Base-by-base conservation (phyloP, 1,140 invertebrate species). In the Zophobas atratus region DNA sequence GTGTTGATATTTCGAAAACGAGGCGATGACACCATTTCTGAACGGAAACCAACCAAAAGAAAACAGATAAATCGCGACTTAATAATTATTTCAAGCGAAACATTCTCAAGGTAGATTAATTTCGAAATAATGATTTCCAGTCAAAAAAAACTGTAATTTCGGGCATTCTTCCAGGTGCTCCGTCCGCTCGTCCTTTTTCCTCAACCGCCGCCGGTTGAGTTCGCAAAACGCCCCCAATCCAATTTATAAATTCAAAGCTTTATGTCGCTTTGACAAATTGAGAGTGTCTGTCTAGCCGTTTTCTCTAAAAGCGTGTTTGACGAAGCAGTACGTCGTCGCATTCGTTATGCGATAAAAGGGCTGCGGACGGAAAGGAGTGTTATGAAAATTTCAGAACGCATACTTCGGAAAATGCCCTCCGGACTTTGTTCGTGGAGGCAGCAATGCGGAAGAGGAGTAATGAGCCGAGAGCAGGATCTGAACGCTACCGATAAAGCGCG, bases 191-290 rank as follows among this genome's bases (percentile, higher is more conserved):
- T 20, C 20, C 20, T 20, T 20, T 20, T 20, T 20, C 43, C 43
- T 3, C 43, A 51, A 6, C n/a, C 6, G 2, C 49, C 4, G 2
- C 20, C 4, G 49, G 3, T 51, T 20, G 49, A 51, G 20, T 51
- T 51, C 20, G n/a, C 49, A 20, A 20, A 51, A 51, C 49, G 49
- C 49, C 49, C 49, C 49, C 49, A 67, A 67, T 67, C 60, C 60
- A 67, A 67, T 67, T 67, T 67, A 67, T 43, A 67, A 67, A 67
- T 67, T 67, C 60, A 67, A 67, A 67, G 60, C 60, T 63, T 35
- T 51, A 39, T 20, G 57, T 38, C 34, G 57, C 57, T 63, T 67
- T 67, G 60, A 67, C 60, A 67, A 67, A 67, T 67, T 67, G 60
- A 67, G 60, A 67, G 60, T 67, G 60, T 67, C 60, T 67, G 60